Base-by-base conservation (phyloP, 2,888 invertebrate genomes). In the Tipula unca region DNA sequence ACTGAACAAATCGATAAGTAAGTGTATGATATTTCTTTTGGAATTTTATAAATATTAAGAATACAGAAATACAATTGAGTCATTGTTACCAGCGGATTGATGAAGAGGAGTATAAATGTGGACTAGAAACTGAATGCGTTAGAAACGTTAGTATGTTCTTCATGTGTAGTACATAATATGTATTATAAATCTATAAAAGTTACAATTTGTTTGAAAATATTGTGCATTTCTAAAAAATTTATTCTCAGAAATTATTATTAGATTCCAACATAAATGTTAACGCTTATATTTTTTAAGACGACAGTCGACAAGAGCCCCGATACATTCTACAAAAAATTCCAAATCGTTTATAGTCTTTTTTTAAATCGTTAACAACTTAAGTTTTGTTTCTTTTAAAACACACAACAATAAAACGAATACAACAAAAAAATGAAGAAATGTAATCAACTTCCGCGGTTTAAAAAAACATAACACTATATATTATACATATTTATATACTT, bases 401-500 rank as follows among this genome's bases (percentile, higher is more conserved):
- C 69, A 25, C 20, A 25, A 69, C 69, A 69, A 69, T 54, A 54
- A 54, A 54, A 54, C 17, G 17, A 54, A 54, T 39, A 69, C 69
- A 69, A 25, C 20, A 20, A 25, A 69, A 69, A 69, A 20, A 6
- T 25, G 69, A 69, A 69, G 69, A 69, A 69, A 69, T 8, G 25
- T 69, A 69, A 69, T 69, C 69, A 69, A 69, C 69, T 69, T 69
- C 69, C 69, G 69, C 69, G 69, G 69, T 69, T 69, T 69, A 25
- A 20, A 69, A n/a, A 69, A 69, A 69, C 69, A 69, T 25, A 69
- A 69, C 25, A 69, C 20, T 25, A 69, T 48, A 48, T 48, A 48
- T 2, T 39, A 48, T 48, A 48, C 8, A 48, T 48, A 48, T 48
- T n/a, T 48, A 48, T 17, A 48, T n/a, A 48, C n/a, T n/a, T 48